Base-by-base conservation (phyloP, 2,797 vertebrate species). In the Percopsis omiscomaycus region DNA sequence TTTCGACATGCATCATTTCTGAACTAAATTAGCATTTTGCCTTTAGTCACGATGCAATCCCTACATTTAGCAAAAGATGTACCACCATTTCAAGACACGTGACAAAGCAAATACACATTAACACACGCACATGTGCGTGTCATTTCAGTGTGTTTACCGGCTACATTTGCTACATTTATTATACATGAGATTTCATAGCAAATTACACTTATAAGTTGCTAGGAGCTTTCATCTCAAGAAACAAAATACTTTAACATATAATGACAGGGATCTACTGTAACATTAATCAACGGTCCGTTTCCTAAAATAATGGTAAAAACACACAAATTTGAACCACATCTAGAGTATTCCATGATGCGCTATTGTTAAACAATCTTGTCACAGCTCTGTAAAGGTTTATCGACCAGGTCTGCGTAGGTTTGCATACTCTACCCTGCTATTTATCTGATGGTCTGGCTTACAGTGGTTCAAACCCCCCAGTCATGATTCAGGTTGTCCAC, bases 371-470 rank as follows among this genome's bases (percentile, higher is more conserved):
- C 12, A 10, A 53, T 6, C 13, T n/a, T 10, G 5, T 15, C 14
- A 32, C 32, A 37, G 32, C 32, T 37, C 9, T 37, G 9, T 11
- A 55, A 37, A 37, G 14, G 6, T 4, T 55, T 37, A 37, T 37
- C 32, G 32, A 37, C 32, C 32, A 37, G 6, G 32, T 5, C 32
- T 53, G n/a, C 32, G 52, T 66, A 60, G 11, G 46, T 59, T 74
- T 73, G 57, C 64, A 73, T 59, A 53, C 28, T 10, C 47, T 15
- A 46, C 0, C 4, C 22, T 22, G 22, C 22, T 22, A 15, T 64
- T 83, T 80, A 74, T 81, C 76, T 59, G 71, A 71, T 64, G 45
- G 6, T 11, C 37, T 60, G 30, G 61, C 30, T 46, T 42, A 47
- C 16, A 67, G 46, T 47, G 61, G 59, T 55, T 51, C 55, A 61